Evolutionary conservation across 92 coral and sea anemone genomes (phyloP), one percentile per base, ranked within the genome.

Genomic region (Galaxea fascicularis): DNA sequence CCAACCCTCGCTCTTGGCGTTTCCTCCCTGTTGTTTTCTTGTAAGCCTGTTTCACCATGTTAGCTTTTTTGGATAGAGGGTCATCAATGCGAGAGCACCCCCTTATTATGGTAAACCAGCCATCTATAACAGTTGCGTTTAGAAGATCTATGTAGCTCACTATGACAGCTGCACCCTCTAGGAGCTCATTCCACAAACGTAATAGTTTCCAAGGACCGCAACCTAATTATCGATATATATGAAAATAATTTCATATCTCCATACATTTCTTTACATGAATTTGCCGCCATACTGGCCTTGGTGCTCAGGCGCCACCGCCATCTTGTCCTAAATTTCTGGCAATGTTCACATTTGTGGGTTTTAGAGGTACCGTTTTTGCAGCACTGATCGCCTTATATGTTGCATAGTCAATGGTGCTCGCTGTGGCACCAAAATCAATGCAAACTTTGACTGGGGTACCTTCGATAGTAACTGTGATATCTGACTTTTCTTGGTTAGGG

Each of bases 141-240:
- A 89, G 84, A 17, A 91, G 85, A 71, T 91, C 94, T 15, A 79
- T 91, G 71, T 88, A 88, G 52, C 78, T 60, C 68, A 69, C 69
- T 49, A 53, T 47, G 12, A 63, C n/a, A 60, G 68, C 8, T 59
- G 64, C 78, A 20, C 74, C 59, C 22, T 86, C 76, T 46, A 86
- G 59, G 25, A 87, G 67, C 5, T 71, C 62, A 39, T 51, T 17
- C 94, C 94, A 91, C 56, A 71, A 39, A 13, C 52, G 60, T 62
- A 91, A 57, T 41, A 88, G 75, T 51, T 92, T 90, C 74, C 86
- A 91, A 52, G 94, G 92, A n/a, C n/a, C n/a, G n/a, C n/a, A n/a
- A n/a, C n/a, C n/a, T n/a, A n/a, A n/a, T n/a, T n/a, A n/a, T n/a
- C n/a, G n/a, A n/a, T n/a, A n/a, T n/a, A n/a, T n/a, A n/a, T n/a